These are phyloP conservation scores for Radopholus similis DNA, from an alignment of 1,140 invertebrate species.

Conservation along the genomic window DNA sequence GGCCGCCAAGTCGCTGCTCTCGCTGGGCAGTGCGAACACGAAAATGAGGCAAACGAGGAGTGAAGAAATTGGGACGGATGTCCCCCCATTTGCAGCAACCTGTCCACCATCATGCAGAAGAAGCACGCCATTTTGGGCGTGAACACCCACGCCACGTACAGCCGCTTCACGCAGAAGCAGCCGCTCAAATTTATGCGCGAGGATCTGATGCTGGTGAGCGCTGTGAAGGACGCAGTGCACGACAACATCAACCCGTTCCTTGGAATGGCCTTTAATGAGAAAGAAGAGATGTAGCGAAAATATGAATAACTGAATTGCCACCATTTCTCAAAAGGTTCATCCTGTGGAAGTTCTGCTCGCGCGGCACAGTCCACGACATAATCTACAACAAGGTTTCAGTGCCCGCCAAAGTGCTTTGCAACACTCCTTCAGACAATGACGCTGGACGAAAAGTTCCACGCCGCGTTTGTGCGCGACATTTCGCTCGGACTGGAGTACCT, in stretches of 20 bases:
- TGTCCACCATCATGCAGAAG: too few relatives aligned
- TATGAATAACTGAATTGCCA: too few relatives aligned
- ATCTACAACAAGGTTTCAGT: slow-evolving; percentile 59
- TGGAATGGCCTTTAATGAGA: slow-evolving; percentile 58
- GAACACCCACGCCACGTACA: slow-evolving; percentile 56
- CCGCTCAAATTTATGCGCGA: slow-evolving; percentile 51
- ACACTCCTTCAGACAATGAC: too few relatives aligned
- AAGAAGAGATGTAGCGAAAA: slow-evolving; percentile 51
- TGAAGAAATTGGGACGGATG: slow-evolving; percentile 38
- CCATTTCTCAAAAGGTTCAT: too few relatives aligned
- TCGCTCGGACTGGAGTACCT: slow-evolving; percentile 57
- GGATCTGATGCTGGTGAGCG: slow-evolving; percentile 47
- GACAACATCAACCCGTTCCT: slow-evolving; percentile 58
- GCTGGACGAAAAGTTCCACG: slow-evolving; percentile 57
- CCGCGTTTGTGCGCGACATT: slow-evolving; percentile 57
- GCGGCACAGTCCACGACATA: slow-evolving; percentile 58
- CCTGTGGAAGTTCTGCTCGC: slow-evolving; percentile 58
- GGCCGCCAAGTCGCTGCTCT: slow-evolving; percentile 53
- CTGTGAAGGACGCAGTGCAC: slow-evolving; percentile 54
- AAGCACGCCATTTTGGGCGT: slow-evolving; percentile 56
- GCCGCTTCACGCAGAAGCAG: slow-evolving; percentile 49
- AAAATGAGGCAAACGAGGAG: slow-evolving; percentile 54
- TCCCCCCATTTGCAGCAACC: too few relatives aligned
- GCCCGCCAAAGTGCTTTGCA: too few relatives aligned
- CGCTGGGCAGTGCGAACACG: slow-evolving; percentile 52